phyloP scores from a whole-genome alignment of 2,113 vertebrate genomes.

The Andinoacara biseriatus region DNA sequence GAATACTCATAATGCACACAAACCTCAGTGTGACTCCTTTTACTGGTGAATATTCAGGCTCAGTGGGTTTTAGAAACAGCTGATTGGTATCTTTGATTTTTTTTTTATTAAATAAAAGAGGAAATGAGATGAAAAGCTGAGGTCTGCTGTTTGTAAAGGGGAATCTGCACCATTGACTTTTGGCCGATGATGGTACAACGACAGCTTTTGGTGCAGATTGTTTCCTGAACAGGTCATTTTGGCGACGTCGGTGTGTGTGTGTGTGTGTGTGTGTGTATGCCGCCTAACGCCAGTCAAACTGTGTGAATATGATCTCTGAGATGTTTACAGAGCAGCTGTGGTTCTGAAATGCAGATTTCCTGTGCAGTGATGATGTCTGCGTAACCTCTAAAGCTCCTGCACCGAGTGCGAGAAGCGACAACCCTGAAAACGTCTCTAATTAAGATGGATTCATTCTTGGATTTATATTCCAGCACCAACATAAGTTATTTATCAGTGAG shows the following conservation, averaged over 20 bases:
- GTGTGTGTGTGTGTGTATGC: too few relatives aligned
- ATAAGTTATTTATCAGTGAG: not conserved
- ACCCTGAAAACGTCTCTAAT: not conserved
- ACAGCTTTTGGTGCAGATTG: not conserved
- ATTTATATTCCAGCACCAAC: too few relatives aligned
- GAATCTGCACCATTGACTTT: not conserved
- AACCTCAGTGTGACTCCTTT: not conserved
- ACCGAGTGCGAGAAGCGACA: not conserved
- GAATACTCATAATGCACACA: slow-evolving; percentile 7
- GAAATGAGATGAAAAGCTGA: not conserved
- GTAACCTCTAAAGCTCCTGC: not conserved
- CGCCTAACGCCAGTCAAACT: too few relatives aligned
- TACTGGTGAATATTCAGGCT: not conserved
- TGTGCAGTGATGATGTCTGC: not conserved
- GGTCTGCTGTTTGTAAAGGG: not conserved
- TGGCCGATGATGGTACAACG: not conserved
- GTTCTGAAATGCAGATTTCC: not conserved
- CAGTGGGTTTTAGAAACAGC: not conserved
- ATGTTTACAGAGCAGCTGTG: too few relatives aligned
- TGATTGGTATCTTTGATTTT: not conserved
- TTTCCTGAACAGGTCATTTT: too few relatives aligned
- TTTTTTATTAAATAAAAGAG: not conserved
- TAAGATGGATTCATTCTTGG: not conserved
- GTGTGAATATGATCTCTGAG: too few relatives aligned
- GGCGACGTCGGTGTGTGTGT: too few relatives aligned